Base-by-base conservation (phyloP, 2,113 vertebrate genomes). In the Circaetus cinerascens region DNA sequence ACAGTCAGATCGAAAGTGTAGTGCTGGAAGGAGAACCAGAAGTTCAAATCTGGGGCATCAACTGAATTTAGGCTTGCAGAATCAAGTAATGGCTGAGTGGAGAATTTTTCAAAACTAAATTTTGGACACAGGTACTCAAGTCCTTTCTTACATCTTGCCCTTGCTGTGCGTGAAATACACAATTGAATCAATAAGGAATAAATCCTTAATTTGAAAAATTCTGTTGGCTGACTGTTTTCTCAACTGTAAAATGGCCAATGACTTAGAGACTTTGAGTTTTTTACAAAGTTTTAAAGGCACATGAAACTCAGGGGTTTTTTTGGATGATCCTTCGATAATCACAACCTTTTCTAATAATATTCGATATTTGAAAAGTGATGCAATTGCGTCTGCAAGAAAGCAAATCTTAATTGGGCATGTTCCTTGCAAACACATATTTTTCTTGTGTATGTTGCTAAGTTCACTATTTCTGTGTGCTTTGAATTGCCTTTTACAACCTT, bases 271-370 rank as follows among this genome's bases (percentile, higher is more conserved):
- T 1, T 22, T n/a, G 30, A 43, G 9, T 2, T 30, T 92, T 83
- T 36, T 16, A 51, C 3, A 10, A 32, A 45, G 10, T 57, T 92
- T 71, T 80, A 71, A 73, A 69, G 15, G 13, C 5, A 62, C 21
- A 18, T 40, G 30, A 45, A 74, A 34, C 3, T 41, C 15, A 45
- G 3, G 22, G 7, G 0, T 0, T 6, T 77, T 32, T 43, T 1
- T 50, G 1, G n/a, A 56, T 23, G 7, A 26, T 75, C 8, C 9
- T 74, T 77, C 34, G 3, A 36, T 50, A 60, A 77, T 43, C 5
- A 11, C 2, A 43, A 23, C 0, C 10, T 55, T 76, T 79, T 81
- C 27, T 82, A n/a, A 30, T 57, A 51, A 17, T 43, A 78, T 60
- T 53, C 48, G 13, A 8, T 46, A 66, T 34, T 73, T 63, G n/a